Evolutionary conservation across 2,888 invertebrate genomes (phyloP).

Genomic region (Alentia gelatinosa): DNA sequence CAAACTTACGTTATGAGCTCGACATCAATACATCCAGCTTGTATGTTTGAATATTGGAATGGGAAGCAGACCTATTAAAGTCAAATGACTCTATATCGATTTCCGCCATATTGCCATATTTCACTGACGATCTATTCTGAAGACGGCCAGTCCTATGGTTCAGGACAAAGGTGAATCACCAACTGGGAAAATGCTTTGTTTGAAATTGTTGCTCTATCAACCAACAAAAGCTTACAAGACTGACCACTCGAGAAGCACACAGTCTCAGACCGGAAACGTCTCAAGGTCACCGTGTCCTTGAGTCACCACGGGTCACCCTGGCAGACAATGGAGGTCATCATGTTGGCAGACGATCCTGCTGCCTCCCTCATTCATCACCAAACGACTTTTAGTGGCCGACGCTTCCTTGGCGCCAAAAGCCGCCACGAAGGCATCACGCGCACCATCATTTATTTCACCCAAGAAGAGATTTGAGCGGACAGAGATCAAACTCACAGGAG

Average conservation of each 20-base stretch:
- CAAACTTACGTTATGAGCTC: no score
- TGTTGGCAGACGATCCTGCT: not conserved
- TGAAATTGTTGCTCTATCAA: no score
- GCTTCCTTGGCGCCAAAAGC: not conserved
- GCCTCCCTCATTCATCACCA: conserved; percentile 12
- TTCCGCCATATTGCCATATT: no score
- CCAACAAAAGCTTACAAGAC: not conserved
- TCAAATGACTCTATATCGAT: no score
- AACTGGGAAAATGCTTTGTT: no score
- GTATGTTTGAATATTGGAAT: no score
- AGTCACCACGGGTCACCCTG: not conserved
- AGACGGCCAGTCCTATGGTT: no score
- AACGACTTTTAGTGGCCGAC: not conserved
- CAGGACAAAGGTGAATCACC: no score
- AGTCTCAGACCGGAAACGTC: not conserved
- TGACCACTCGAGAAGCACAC: not conserved
- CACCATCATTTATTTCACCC: not conserved
- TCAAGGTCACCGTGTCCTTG: conserved; percentile 1
- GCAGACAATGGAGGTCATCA: not conserved
- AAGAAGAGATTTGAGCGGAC: not conserved
- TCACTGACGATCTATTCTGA: no score
- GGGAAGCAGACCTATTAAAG: no score
- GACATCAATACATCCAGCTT: no score
- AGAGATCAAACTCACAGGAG: not conserved
- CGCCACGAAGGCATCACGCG: not conserved